Conservation (phyloP, 2,113 vertebrate species). For the Phainopepla nitens region DNA sequence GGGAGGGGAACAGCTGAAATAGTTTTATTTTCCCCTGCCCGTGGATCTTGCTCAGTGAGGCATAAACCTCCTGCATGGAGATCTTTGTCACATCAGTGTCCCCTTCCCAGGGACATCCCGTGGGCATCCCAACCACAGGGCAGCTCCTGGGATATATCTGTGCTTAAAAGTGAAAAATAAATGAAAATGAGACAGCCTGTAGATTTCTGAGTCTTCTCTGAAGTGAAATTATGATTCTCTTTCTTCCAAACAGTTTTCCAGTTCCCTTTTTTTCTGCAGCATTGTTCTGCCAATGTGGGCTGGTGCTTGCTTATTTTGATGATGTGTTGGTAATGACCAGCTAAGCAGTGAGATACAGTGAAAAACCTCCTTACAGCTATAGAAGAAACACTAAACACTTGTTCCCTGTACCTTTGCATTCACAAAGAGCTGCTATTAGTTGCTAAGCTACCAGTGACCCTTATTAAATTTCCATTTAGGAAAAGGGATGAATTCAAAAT, state of each 20-base stretch:
- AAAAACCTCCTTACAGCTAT: neutral
- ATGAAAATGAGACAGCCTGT: rapidly evolving
- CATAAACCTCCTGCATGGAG: neutral
- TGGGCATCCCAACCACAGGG: neutral
- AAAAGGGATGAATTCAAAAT: neutral
- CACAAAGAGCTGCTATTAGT: slow-evolving; percentile 39
- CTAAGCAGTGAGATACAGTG: neutral
- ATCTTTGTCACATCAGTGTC: neutral
- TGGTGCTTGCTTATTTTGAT: neutral
- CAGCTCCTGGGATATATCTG: neutral
- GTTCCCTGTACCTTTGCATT: neutral
- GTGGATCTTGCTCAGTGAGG: neutral
- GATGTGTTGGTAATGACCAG: neutral
- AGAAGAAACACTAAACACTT: neutral
- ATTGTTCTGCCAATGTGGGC: neutral
- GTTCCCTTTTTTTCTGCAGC: neutral
- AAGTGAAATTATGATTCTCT: neutral
- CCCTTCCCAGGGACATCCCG: neutral
- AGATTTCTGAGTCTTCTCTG: neutral
- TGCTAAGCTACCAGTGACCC: slow-evolving; percentile 62
- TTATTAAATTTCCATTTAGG: slow-evolving; percentile 19
- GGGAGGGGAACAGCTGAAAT: neutral
- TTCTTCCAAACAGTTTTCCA: neutral
- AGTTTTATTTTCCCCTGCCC: neutral
- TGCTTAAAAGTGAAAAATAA: neutral